Percentiles rank a stretch among this genome's conserved stretches.
Evolutionary conservation across 2,888 invertebrate genomes (phyloP).

Genomic region (Itoplectis maculator): DNA sequence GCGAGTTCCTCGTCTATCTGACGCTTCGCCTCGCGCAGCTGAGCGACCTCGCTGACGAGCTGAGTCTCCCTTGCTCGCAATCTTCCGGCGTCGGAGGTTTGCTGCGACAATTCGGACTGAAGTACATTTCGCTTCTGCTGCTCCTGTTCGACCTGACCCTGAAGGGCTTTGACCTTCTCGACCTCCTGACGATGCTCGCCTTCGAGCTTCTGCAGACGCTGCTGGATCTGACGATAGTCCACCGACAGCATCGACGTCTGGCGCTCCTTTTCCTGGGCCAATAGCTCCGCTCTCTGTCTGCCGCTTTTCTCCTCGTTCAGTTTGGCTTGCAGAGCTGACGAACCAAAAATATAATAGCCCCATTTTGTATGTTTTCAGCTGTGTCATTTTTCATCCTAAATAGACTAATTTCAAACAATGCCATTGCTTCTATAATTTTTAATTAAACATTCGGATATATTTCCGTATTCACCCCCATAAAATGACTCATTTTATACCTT

Average conservation of each 20-base stretch:
- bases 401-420: background rate
- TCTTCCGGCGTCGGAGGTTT: constrained; percentile 89
- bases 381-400: background rate
- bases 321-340: constrained; percentile 94
- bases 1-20: constrained; percentile 91
- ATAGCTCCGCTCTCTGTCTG: constrained; percentile 94
- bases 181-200: constrained; percentile 96
- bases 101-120: constrained; percentile 92
- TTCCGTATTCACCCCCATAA: background rate
- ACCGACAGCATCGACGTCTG: constrained; percentile 97
- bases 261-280: constrained; percentile 96
- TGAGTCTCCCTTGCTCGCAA: constrained; percentile 91
- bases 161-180: constrained; percentile 92
- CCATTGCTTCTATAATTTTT: background rate
- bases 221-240: constrained; percentile 97
- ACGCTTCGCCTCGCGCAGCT: constrained; percentile 89
- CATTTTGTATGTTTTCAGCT: background rate
- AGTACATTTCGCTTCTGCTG: constrained; percentile 93
- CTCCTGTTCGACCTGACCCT: constrained; percentile 96
- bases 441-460: background rate
- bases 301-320: constrained; percentile 95
- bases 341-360: no score
- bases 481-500: background rate
- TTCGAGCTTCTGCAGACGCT: constrained; percentile 94
- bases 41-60: constrained; percentile 88